phyloP scores from a whole-genome alignment of 2,113 vertebrate species.

The mouse (Mus musculus) region GRCm39 chr10:44568001-44568500 shows the following conservation, averaged over 20 bases:
- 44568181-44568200: background rate
- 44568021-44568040: background rate
- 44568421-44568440: background rate
- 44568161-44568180: background rate
- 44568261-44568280: background rate
- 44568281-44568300: background rate
- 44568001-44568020: background rate
- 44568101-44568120: background rate
- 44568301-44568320: background rate
- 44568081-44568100: background rate
- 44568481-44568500: slow-evolving; percentile 11
- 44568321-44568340: background rate
- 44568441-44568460: slow-evolving; percentile 22
- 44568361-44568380: background rate
- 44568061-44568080: background rate
- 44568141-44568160: background rate
- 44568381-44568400: background rate
- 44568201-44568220: background rate
- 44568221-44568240: background rate
- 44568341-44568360: background rate
- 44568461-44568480: background rate
- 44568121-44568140: background rate
- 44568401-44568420: background rate
- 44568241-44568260: slow-evolving; percentile 28
- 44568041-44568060: background rate